A percentile compares a stretch with the other conserved stretches of the same genome.
Conservation (phyloP, 1,140 invertebrate species). For the Danaus melanippus region DNA sequence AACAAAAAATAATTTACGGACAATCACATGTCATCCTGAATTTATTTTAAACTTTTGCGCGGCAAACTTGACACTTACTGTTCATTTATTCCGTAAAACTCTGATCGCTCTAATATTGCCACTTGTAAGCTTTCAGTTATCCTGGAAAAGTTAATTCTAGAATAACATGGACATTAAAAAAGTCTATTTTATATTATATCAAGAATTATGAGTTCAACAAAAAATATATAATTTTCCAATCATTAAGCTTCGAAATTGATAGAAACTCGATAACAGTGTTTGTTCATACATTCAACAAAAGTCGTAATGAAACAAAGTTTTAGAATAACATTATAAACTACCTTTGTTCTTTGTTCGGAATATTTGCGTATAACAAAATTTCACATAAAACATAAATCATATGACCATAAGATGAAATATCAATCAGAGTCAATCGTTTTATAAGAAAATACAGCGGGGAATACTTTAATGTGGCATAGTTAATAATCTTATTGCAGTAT, state of each 20-base stretch:
- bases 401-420: slow-evolving; percentile 29
- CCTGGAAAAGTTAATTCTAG: slow-evolving; percentile 29
- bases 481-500: slow-evolving; percentile 50
- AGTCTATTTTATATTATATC: neutral
- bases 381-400: slow-evolving; percentile 46
- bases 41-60: neutral
- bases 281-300: neutral
- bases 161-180: slow-evolving; percentile 5
- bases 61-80: slow-evolving; percentile 27
- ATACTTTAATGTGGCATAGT: slow-evolving; percentile 41
- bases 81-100: slow-evolving; percentile 26
- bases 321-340: slow-evolving; percentile 17
- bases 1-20: slow-evolving; percentile 2
- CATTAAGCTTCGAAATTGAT: too few species aligned
- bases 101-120: slow-evolving; percentile 30
- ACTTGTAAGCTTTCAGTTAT: slow-evolving; percentile 39
- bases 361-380: slow-evolving; percentile 42
- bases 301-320: slow-evolving; percentile 2
- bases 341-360: slow-evolving; percentile 56
- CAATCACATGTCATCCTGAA: neutral
- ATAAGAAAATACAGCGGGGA: slow-evolving; percentile 45
- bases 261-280: too few species aligned
- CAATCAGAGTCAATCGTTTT: slow-evolving; percentile 30
- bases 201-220: slow-evolving; percentile 1
- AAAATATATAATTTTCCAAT: slow-evolving; percentile 1